Evolutionary conservation across 2,888 invertebrate genomes (phyloP), one percentile per base, ranked within the genome.

Genomic region (Scaptomyza reducta): DNA sequence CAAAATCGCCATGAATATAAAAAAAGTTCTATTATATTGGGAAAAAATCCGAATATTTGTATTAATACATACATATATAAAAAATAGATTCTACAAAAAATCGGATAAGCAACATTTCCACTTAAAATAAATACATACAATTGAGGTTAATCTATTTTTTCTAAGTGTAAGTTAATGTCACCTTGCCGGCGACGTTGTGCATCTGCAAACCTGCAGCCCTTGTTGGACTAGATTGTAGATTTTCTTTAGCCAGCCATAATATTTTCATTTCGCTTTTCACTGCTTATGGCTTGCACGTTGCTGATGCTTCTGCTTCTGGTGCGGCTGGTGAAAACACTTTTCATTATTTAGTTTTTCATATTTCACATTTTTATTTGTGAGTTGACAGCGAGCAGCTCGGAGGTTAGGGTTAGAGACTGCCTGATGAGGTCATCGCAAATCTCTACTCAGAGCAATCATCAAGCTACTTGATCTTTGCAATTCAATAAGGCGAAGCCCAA

Each of bases 291-390:
- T 42, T 16, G 40, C 40, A 16, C 40, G 40, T 40, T 18, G 61
- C 25, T 53, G 55, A 25, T 59, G 41, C 29, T 56, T 45, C 38
- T 55, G 60, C 40, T 56, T 38, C 47, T 47, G 55, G 25, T 38
- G 29, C 46, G 41, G 47, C 56, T 46, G 63, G 31, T 64, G 57
- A 72, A 87, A 87, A 78, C 82, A 82, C 88, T 83, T 83, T 83
- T 83, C 86, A 88, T 83, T 88, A 88, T 82, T 78, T 79, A 72
- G 72, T 68, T 76, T 72, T 86, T 83, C 77, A 88, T 88, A 88
- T 88, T 86, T 86, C 83, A 76, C 70, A 82, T 85, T 85, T 73
- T 74, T 77, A 71, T 81, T 70, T 62, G 64, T 44, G 58, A 13
- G 29, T 51, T 55, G 56, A 58, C 60, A 60, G 41, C 38, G 31